phyloP scores from a whole-genome alignment of 2,797 vertebrate species.

The Notolabrus celidotus region DNA sequence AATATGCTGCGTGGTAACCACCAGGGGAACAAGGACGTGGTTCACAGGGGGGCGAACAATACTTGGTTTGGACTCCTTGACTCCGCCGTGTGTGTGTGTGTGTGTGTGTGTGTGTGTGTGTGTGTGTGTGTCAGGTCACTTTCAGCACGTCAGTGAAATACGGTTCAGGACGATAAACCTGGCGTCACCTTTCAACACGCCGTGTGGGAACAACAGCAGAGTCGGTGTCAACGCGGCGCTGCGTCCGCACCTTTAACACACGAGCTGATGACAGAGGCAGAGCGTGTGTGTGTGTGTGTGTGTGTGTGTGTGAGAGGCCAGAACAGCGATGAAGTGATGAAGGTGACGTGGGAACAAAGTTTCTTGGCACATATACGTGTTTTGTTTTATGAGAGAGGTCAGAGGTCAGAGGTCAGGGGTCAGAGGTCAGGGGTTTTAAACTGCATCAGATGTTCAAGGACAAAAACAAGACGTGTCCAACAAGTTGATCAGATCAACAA shows the following conservation, averaged over 20 bases:
- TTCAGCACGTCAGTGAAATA: too few relatives aligned
- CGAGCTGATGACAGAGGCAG: conserved; percentile 56
- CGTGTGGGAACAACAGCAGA: conserved; percentile 58
- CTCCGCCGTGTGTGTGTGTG: conserved; percentile 2
- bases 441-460: too few relatives aligned
- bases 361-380: background rate
- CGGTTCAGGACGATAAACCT: conserved; percentile 62
- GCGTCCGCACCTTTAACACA: conserved; percentile 50
- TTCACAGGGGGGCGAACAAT: conserved; percentile 31
- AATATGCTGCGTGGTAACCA: conserved; percentile 34
- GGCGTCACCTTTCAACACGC: conserved; percentile 53
- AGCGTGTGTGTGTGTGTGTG: conserved; percentile 26
- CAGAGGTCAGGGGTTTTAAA: background rate
- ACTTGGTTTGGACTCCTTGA: conserved; percentile 36
- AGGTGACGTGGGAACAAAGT: conserved; percentile 17
- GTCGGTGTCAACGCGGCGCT: conserved; percentile 24
- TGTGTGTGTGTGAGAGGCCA: conserved; percentile 13
- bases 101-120: conserved; percentile 3
- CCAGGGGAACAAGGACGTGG: too few relatives aligned
- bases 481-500: too few relatives aligned
- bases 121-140: conserved; percentile 13
- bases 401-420: conserved; percentile 43
- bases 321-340: background rate
- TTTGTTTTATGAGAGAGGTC: conserved; percentile 6
- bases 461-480: too few relatives aligned